Conservation (phyloP, 2,113 vertebrate species). For the Leucoraja erinaceus region DNA sequence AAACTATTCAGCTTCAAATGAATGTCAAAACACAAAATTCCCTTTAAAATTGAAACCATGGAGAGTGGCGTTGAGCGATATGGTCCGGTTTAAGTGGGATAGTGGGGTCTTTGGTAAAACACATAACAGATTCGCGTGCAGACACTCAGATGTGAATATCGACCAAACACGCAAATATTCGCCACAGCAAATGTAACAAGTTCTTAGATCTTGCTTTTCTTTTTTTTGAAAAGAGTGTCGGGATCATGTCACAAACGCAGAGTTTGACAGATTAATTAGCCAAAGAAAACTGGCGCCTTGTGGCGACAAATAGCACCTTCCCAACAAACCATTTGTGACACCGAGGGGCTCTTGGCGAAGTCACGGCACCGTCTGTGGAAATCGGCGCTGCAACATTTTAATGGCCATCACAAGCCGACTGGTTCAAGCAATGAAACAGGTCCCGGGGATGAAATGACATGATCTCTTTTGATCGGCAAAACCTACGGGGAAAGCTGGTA, state of each 20-base stretch:
- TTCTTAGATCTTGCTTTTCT: neutral
- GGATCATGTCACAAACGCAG: neutral
- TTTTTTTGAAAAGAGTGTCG: neutral
- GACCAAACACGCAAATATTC: neutral
- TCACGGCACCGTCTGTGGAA: neutral
- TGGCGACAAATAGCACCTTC: neutral
- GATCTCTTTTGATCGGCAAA: neutral
- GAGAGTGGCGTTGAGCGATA: neutral
- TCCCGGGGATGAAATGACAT: neutral
- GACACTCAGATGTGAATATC: neutral
- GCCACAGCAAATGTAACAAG: neutral
- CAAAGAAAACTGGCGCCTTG: neutral
- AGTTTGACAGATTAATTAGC: neutral
- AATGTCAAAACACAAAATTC: neutral
- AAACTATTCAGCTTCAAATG: neutral
- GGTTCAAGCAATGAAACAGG: neutral
- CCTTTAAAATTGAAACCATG: neutral
- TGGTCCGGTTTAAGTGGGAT: neutral
- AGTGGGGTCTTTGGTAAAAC: neutral
- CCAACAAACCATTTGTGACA: neutral
- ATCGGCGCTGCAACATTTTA: neutral
- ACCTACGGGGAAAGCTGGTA: neutral
- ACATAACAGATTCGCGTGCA: neutral
- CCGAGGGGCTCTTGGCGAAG: neutral
- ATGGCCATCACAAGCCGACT: neutral